Evolutionary conservation across 92 coral and sea anemone species (phyloP), one percentile per base, ranked within the genome.

Genomic region (Galaxea fascicularis): DNA sequence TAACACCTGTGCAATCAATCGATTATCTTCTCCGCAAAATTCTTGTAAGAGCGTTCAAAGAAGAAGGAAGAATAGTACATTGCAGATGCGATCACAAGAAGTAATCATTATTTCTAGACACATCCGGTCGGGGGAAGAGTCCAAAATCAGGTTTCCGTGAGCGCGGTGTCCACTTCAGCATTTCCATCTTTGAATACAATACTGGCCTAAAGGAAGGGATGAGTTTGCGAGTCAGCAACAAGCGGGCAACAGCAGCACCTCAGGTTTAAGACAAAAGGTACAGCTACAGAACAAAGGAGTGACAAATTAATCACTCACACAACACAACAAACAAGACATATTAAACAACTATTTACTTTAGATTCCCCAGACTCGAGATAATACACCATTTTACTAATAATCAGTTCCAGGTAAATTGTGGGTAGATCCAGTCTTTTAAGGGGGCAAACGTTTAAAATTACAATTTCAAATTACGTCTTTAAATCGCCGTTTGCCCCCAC

Each of bases 161-260:
- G 67, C 20, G 90, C 8, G 79, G 84, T 56, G 76, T 67, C 72
- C 75, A 89, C 46, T 45, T 91, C 94, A 13, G 91, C 84, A 52
- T 80, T 74, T 60, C 91, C 94, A 57, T 83, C 89, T 49, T 65
- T 65, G 66, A 77, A 87, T 52, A 87, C 16, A 41, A 87, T 30
- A 60, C 89, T 86, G 71, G 94, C 77, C 91, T 91, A 83, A 46
- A 72, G 81, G 80, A 70, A 71, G 41, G 74, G 79, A 82, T 71
- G 86, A 82, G 85, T 51, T 71, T 58, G 58, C 67, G 78, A 56
- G 30, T 79, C 53, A 79, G 70, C 77, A 30, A 64, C 30, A 28
- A 56, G 10, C 49, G 68, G 62, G 56, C 75, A 20, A 69, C 75
- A 79, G 56, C 75, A 11, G 77, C 75, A 79, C 84, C 84, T 79